These are phyloP conservation scores for Mystacides longicornis DNA, from an alignment of 2,888 invertebrate genomes.

Conservation along the genomic window DNA sequence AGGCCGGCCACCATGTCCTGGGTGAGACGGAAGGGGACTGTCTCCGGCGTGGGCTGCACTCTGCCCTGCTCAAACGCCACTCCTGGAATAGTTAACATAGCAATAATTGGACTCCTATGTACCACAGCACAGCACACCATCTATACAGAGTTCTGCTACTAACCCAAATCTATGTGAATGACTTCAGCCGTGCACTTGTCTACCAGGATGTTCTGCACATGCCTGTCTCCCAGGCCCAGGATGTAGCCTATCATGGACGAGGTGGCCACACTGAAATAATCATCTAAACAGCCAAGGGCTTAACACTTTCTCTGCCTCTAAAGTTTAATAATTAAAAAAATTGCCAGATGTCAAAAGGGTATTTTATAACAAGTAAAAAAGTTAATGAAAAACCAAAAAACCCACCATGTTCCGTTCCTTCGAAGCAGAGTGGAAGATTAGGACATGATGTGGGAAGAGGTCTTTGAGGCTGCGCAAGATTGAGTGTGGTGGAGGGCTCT, in stretches of 20 bases:
- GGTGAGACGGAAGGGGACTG: constrained; percentile 89
- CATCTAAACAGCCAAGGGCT: too few species aligned
- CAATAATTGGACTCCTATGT: neutral
- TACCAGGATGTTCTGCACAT: constrained; percentile 87
- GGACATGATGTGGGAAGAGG: too few species aligned
- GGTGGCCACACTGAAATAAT: constrained; percentile 77
- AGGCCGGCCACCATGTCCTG: constrained; percentile 91
- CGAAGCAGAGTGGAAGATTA: too few species aligned
- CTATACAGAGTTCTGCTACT: neutral
- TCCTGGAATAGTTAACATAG: too few species aligned
- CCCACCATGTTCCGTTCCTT: too few species aligned
- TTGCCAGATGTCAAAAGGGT: too few species aligned
- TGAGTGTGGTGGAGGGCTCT: too few species aligned
- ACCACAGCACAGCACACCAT: neutral
- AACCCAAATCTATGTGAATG: constrained; percentile 94
- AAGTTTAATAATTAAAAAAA: too few species aligned
- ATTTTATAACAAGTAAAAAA: too few species aligned
- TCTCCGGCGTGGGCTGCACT: constrained; percentile 85
- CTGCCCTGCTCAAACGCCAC: constrained; percentile 95
- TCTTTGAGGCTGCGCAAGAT: too few species aligned
- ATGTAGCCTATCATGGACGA: constrained; percentile 92
- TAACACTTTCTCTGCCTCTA: too few species aligned
- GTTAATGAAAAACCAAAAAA: too few species aligned
- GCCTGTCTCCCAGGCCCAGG: constrained; percentile 90
- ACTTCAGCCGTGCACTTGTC: constrained; percentile 87